Percentiles rank a stretch among this genome's conserved stretches.
phyloP scores from a whole-genome alignment of 2,888 invertebrate genomes.

The Caenorhabditis panamensis region DNA sequence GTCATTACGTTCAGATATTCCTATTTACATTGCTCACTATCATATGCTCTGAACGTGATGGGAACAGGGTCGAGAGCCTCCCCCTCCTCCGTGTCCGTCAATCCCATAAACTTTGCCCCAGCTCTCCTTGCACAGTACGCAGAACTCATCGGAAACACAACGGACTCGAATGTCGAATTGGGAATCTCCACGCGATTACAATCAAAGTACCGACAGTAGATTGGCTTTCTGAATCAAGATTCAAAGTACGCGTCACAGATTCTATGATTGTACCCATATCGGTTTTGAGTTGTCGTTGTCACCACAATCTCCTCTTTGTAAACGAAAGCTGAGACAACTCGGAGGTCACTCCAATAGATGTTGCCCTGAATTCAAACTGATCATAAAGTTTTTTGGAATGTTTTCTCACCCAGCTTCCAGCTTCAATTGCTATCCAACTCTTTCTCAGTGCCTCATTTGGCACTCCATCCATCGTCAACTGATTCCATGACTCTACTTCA shows the following conservation, averaged over 20 bases:
- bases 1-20: neutral
- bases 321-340: constrained; percentile 11
- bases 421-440: neutral
- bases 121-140: constrained; percentile 15
- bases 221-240: neutral
- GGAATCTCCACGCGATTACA: constrained; percentile 20
- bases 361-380: constrained; percentile 5
- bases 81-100: neutral
- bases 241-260: neutral
- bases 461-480: neutral
- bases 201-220: constrained; percentile 31
- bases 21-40: neutral
- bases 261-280: constrained; percentile 7
- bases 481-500: neutral
- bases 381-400: neutral
- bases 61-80: constrained; percentile 19
- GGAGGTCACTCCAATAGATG: neutral
- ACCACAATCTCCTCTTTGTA: constrained; percentile 23
- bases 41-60: neutral
- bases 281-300: constrained; percentile 18
- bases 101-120: constrained; percentile 7
- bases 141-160: constrained; percentile 15
- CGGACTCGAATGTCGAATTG: neutral
- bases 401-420: neutral
- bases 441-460: neutral